Evolutionary conservation across 2,113 vertebrate species (phyloP).

Genomic region (Anseranas semipalmata): DNA sequence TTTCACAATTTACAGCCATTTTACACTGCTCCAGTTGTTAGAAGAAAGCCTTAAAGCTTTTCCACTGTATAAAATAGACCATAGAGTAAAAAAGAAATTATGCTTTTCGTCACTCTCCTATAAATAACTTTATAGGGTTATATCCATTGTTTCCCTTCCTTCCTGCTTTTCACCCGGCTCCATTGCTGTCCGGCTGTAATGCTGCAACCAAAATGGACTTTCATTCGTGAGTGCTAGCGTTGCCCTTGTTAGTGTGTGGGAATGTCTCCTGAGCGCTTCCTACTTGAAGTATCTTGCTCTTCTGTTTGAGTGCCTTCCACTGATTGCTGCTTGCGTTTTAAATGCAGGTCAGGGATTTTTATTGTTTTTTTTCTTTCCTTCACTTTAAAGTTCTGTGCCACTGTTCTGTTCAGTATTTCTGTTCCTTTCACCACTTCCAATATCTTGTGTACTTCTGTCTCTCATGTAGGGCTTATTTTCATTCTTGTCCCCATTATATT

Average conservation of each 20-base stretch:
- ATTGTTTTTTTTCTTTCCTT: background rate
- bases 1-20: background rate
- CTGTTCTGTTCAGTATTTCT: background rate
- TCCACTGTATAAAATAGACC: background rate
- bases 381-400: background rate
- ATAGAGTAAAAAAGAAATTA: background rate
- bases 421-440: background rate
- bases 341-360: slow-evolving; percentile 30
- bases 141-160: slow-evolving; percentile 65
- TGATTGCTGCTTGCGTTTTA: slow-evolving; percentile 11
- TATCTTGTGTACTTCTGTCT: background rate
- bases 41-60: background rate
- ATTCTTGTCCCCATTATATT: background rate
- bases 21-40: background rate
- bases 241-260: background rate
- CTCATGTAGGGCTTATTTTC: background rate
- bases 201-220: background rate
- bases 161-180: slow-evolving; percentile 42
- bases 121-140: slow-evolving; percentile 41
- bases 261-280: background rate
- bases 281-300: background rate
- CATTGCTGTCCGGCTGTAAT: slow-evolving; percentile 7
- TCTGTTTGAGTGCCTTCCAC: slow-evolving; percentile 22
- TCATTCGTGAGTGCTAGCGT: background rate
- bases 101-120: slow-evolving; percentile 20